Conservation (phyloP, 2,797 vertebrate genomes). For the Oryzias sinensis region DNA sequence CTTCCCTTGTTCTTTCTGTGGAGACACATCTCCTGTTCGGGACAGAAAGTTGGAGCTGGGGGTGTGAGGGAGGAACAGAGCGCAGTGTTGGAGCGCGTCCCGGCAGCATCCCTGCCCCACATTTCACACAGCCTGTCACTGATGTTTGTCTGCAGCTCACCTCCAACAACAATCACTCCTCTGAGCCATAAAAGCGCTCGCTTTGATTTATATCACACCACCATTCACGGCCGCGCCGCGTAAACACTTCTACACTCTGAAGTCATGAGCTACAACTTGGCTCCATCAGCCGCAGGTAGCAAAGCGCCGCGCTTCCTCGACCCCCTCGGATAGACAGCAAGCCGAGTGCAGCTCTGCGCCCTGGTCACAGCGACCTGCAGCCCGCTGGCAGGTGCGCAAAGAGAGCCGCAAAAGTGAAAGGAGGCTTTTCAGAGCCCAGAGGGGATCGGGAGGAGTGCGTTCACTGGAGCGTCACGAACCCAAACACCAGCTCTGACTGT, state of each 20-base stretch:
- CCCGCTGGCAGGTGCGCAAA: constrained; percentile 64
- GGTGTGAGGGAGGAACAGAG: not conserved
- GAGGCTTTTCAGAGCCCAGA: constrained; percentile 59
- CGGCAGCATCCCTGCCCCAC: constrained; percentile 3
- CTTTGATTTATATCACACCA: constrained; percentile 20
- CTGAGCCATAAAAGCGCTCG: constrained; percentile 1
- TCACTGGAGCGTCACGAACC: constrained; percentile 15
- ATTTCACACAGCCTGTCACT: too few relatives aligned
- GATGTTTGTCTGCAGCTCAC: constrained; percentile 3
- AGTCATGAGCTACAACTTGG: constrained; percentile 15
- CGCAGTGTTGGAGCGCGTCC: not conserved
- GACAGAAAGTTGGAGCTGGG: constrained; percentile 5
- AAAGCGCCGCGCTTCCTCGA: constrained; percentile 13
- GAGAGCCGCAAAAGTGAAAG: constrained; percentile 46
- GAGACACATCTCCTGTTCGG: constrained; percentile 8
- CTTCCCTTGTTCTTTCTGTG: constrained; percentile 12
- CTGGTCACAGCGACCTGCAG: constrained; percentile 25
- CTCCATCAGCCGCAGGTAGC: constrained; percentile 19
- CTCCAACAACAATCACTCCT: constrained; percentile 38
- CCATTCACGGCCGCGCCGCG: constrained; percentile 22
- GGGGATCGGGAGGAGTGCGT: constrained; percentile 28
- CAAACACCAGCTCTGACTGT: not conserved
- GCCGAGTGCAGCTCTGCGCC: constrained; percentile 3
- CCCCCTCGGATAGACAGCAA: constrained; percentile 17
- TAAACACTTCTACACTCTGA: constrained; percentile 26